These are phyloP conservation scores for Leptura quadrifasciata DNA, from an alignment of 2,888 invertebrate genomes.

Conservation along the genomic window DNA sequence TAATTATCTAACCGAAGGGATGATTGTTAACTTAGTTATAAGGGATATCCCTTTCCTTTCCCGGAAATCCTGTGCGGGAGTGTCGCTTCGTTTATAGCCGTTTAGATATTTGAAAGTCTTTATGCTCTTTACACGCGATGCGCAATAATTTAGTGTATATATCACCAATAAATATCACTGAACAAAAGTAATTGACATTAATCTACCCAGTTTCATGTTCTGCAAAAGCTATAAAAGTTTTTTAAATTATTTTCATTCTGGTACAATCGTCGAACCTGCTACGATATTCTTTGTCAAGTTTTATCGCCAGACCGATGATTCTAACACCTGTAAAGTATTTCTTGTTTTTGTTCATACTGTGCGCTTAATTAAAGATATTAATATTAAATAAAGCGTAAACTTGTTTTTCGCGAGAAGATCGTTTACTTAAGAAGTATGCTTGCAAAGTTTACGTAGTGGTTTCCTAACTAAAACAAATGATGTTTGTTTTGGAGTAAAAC, in stretches of 20 bases:
- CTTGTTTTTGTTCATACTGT: conserved; percentile 23
- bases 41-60: conserved; percentile 57
- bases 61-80: conserved; percentile 56
- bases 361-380: conserved; percentile 13
- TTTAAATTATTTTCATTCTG: background rate
- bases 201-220: conserved; percentile 28
- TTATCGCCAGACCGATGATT: background rate
- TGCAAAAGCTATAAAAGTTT: conserved; percentile 17
- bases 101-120: conserved; percentile 39
- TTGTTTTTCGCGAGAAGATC: background rate
- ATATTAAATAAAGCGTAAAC: conserved; percentile 23
- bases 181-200: conserved; percentile 35
- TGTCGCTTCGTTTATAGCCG: conserved; percentile 50
- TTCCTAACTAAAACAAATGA: conserved; percentile 52
- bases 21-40: conserved; percentile 58
- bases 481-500: conserved; percentile 47
- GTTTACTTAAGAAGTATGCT: conserved; percentile 30
- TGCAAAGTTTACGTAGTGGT: conserved; percentile 45
- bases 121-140: conserved; percentile 41
- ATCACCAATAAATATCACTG: conserved; percentile 39
- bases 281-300: no score
- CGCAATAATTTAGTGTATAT: conserved; percentile 27
- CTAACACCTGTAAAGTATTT: conserved; percentile 7
- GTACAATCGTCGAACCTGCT: no score
- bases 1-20: conserved; percentile 49